These are phyloP conservation scores for Paramuricea clavata DNA, from an alignment of 92 coral and sea anemone species.

Conservation along the genomic window DNA sequence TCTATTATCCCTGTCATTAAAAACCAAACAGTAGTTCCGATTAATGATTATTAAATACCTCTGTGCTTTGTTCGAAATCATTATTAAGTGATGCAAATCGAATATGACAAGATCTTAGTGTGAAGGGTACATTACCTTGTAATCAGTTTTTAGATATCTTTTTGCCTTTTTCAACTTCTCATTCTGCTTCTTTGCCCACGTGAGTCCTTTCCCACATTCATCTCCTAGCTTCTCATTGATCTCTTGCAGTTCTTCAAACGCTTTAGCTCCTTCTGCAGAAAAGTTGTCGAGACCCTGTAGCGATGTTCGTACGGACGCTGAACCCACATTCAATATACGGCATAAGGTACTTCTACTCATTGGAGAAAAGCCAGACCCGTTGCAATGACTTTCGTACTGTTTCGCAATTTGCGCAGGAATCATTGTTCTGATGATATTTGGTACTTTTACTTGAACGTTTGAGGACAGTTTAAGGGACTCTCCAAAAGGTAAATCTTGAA, in stretches of 20 bases:
- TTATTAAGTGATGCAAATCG: too few species aligned
- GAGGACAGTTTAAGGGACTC: too few species aligned
- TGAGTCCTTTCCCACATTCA: constrained; percentile 39
- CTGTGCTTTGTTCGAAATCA: too few species aligned
- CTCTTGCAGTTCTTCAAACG: not conserved
- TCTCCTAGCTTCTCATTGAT: constrained; percentile 70
- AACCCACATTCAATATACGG: not conserved
- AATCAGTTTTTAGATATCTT: constrained; percentile 67
- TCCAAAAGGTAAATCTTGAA: too few species aligned
- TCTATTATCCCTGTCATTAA: too few species aligned
- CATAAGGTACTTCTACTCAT: not conserved
- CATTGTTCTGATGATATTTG: too few species aligned
- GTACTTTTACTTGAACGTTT: too few species aligned
- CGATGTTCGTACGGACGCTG: not conserved
- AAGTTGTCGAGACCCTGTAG: not conserved
- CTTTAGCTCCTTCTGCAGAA: not conserved
- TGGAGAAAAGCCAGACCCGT: not conserved
- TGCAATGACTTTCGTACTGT: not conserved
- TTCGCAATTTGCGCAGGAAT: not conserved
- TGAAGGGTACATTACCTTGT: constrained; percentile 51
- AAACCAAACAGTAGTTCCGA: too few species aligned
- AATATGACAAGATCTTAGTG: too few species aligned
- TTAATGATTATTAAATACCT: too few species aligned
- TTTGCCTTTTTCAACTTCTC: constrained; percentile 63
- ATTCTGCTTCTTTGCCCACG: constrained; percentile 53